phyloP scores from a whole-genome alignment of 2,113 vertebrate genomes.

The Campylorhamphus procurvoides region DNA sequence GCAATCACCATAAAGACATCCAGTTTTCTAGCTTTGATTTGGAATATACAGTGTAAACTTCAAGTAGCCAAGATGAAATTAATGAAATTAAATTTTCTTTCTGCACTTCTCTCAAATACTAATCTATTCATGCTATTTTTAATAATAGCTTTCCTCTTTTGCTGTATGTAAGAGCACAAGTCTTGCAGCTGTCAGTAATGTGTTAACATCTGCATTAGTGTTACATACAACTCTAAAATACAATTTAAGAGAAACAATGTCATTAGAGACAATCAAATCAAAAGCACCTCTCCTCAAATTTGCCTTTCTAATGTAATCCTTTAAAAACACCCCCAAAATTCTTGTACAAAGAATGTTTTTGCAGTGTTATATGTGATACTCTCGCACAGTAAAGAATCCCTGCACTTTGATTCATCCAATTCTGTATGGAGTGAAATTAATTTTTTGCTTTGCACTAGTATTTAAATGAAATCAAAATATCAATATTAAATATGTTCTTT shows the following conservation, averaged over 20 bases:
- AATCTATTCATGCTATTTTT: neutral
- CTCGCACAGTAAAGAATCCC: neutral
- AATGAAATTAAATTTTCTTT: neutral
- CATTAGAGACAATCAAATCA: neutral
- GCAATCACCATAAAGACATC: neutral
- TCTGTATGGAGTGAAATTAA: neutral
- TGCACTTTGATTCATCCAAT: neutral
- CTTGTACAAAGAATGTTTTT: neutral
- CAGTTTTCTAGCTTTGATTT: neutral
- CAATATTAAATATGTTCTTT: neutral
- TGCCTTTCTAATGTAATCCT: neutral
- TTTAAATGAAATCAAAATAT: neutral
- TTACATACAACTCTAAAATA: neutral
- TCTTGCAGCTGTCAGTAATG: neutral
- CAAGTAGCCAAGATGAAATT: neutral
- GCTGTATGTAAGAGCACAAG: neutral
- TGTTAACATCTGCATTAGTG: neutral
- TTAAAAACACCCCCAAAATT: neutral
- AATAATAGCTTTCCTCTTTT: neutral
- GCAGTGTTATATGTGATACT: neutral
- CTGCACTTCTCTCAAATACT: neutral
- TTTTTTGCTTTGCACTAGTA: neutral
- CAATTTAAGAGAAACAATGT: neutral
- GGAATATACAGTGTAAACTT: neutral
- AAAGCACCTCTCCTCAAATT: neutral